Base-by-base conservation (phyloP, 2,113 vertebrate species). In the Ivindomyrus marchei region DNA sequence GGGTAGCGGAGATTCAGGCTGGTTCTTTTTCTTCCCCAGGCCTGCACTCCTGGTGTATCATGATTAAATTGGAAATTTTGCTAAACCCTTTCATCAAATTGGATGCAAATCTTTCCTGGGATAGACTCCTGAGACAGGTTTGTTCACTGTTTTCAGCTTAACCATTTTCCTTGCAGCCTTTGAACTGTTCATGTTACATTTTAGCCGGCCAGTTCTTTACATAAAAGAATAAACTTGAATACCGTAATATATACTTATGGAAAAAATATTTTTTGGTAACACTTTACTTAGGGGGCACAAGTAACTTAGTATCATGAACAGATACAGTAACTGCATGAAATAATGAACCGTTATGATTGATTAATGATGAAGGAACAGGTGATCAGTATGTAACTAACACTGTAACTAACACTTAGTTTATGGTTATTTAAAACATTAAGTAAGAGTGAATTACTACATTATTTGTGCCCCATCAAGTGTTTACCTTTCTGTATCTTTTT, bases 51-150 rank as follows among this genome's bases (percentile, higher is more conserved):
- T 52, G 2, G 49, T 39, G 36, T 62, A 62, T 88, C 52, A 62
- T 42, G 45, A n/a, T 84, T 31, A 87, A 85, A 90, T 39, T 88
- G 58, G 87, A 42, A 77, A 90, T 47, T 42, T 84, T 66, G 24
- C 52, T 74, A 77, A 88, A 46, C 15, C 70, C 8, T 88, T 90
- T 49, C 47, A 45, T 42, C 21, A 88, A 70, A 90, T 85, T 46
- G 46, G 90, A 88, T 90, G 90, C 70, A 90, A 90, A 90, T 88
- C 90, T 87, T 49, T 11, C 27, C 36, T 27, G 85, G 58, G 45
- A 74, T 3, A 21, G 87, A 36, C 87, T 36, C 6, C n/a, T 88
- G 45, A 53, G 21, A 88, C 52, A 70, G 47, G 83, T 88, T 88
- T 88, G 87, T 49, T 88, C 74, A 10, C 90, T 45, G 80, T 56